Conservation (phyloP, 2,888 invertebrate genomes). For the Melinaea menophilus region DNA sequence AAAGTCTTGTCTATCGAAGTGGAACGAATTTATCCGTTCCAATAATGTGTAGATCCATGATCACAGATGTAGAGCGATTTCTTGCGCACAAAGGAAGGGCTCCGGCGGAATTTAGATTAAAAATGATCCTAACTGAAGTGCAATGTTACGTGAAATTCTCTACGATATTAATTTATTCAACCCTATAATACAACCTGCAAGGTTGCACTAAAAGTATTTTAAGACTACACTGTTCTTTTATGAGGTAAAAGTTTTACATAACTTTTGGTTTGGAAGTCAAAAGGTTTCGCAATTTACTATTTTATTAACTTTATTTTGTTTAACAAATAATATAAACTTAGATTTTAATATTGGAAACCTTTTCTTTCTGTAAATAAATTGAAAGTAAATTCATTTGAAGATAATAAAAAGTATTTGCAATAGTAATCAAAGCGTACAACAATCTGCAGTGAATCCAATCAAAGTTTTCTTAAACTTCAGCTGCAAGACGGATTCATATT, state of each 20-base stretch:
- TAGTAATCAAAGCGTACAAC: conserved; percentile 2
- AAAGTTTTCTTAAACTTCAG: conserved; percentile 29
- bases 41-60: conserved; percentile 49
- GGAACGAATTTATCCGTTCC: conserved; percentile 56
- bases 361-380: not conserved
- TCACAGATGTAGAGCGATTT: conserved; percentile 47
- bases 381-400: conserved; percentile 1
- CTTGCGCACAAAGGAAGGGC: conserved; percentile 56
- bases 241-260: not conserved
- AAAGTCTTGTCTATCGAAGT: conserved; percentile 33
- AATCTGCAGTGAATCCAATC: conserved; percentile 31
- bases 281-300: not conserved
- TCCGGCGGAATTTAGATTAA: conserved; percentile 67
- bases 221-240: not conserved
- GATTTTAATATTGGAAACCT: not conserved
- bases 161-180: conserved; percentile 38
- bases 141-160: conserved; percentile 58
- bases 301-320: too few species aligned
- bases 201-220: conserved; percentile 17
- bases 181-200: conserved; percentile 20
- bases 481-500: conserved; percentile 30
- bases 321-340: too few species aligned
- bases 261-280: not conserved
- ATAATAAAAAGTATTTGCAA: conserved; percentile 5
- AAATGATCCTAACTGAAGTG: conserved; percentile 61